Percentiles rank a stretch among this genome's conserved stretches.
These are phyloP conservation scores for Asbolus verrucosus DNA, from an alignment of 1,140 invertebrate species.

Conservation along the genomic window DNA sequence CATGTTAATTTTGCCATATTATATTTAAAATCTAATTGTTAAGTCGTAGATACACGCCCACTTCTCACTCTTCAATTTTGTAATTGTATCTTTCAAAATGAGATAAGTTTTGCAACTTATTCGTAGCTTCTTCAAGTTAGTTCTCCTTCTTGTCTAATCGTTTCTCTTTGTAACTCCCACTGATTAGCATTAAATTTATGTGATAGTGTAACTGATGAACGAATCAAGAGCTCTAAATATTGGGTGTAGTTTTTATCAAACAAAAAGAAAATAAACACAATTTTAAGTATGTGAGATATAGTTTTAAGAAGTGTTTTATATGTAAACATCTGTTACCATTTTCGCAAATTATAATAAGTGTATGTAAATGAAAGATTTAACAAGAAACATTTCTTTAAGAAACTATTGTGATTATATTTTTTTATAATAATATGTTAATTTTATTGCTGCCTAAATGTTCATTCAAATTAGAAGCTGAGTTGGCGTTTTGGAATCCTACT, in stretches of 20 bases:
- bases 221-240: too few species aligned
- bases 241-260: slow-evolving; percentile 11
- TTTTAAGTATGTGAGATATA: slow-evolving; percentile 38
- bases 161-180: not conserved
- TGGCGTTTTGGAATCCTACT: not conserved
- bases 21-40: slow-evolving; percentile 3
- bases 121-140: slow-evolving; percentile 16
- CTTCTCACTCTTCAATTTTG: not conserved
- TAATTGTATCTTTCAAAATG: slow-evolving; percentile 6
- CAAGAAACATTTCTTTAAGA: slow-evolving; percentile 19
- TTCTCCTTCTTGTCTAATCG: slow-evolving; percentile 19
- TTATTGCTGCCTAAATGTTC: slow-evolving; percentile 14
- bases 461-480: not conserved
- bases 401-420: slow-evolving; percentile 34
- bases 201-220: slow-evolving; percentile 7
- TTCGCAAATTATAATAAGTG: slow-evolving; percentile 3
- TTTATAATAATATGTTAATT: slow-evolving; percentile 23
- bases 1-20: slow-evolving; percentile 20
- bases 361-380: slow-evolving; percentile 12
- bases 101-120: slow-evolving; percentile 12
- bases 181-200: slow-evolving; percentile 29
- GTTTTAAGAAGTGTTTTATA: slow-evolving; percentile 37
- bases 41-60: not conserved
- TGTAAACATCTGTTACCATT: slow-evolving; percentile 33
- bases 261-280: not conserved